Evolutionary conservation across 2,888 invertebrate species (phyloP).

Genomic region (Ischnus inquisitorius): DNA sequence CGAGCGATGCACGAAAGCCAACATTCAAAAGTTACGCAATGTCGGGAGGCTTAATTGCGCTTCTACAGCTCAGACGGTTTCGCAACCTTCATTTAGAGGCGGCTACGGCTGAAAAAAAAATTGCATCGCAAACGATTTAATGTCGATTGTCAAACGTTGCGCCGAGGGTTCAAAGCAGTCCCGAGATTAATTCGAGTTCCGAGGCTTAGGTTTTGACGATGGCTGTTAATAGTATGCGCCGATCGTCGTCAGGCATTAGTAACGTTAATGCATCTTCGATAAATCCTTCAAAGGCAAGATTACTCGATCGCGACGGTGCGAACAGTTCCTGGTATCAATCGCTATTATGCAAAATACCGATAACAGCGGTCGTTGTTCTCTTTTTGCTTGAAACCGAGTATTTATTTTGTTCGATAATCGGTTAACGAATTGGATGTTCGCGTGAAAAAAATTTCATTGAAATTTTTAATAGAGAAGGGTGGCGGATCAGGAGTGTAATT

Average conservation of each 20-base stretch:
- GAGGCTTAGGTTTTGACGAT: not conserved
- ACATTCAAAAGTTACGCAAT: no score
- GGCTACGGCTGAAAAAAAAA: not conserved
- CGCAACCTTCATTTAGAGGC: no score
- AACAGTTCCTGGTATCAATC: not conserved
- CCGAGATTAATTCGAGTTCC: not conserved
- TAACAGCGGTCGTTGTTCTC: no score
- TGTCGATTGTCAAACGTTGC: not conserved
- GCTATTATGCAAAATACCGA: not conserved
- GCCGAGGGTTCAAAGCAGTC: not conserved
- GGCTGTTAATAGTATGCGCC: not conserved
- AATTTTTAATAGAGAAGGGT: not conserved
- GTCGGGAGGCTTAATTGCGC: no score
- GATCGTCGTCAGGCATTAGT: not conserved
- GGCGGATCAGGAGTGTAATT: conserved; percentile 81
- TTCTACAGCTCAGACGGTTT: no score
- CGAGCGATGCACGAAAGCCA: no score
- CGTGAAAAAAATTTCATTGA: not conserved
- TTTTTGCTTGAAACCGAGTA: no score
- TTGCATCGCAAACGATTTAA: not conserved
- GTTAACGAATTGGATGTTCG: no score
- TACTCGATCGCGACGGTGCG: not conserved
- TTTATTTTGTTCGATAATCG: no score
- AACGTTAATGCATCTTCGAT: not conserved
- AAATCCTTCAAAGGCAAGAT: conserved; percentile 1